phyloP scores from a whole-genome alignment of 2,797 vertebrate species.

The Lithobates sylvaticus region DNA sequence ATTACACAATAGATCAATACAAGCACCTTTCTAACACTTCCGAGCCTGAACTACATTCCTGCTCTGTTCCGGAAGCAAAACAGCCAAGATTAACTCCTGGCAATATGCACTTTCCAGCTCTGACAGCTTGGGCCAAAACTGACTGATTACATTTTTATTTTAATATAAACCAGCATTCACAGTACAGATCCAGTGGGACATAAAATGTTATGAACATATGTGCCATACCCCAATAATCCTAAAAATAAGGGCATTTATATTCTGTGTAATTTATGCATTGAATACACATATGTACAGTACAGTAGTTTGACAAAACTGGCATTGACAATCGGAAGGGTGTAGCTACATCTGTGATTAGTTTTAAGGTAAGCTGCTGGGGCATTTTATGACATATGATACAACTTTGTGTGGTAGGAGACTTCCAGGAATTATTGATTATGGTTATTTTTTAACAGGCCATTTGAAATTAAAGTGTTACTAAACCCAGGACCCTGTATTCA shows the following conservation, averaged over 20 bases:
- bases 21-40: slow-evolving; percentile 57
- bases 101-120: slow-evolving; percentile 44
- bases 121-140: slow-evolving; percentile 30
- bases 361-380: not conserved
- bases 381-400: no score
- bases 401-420: no score
- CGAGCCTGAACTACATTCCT: slow-evolving; percentile 51
- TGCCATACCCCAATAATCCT: not conserved
- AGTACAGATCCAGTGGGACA: not conserved
- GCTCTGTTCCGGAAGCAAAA: slow-evolving; percentile 57
- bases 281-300: no score
- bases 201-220: not conserved
- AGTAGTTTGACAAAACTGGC: no score
- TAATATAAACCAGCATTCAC: slow-evolving; percentile 15
- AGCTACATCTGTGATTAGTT: not conserved
- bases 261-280: not conserved
- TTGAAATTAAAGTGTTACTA: no score
- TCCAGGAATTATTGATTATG: no score
- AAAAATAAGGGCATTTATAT: not conserved
- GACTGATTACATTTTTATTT: slow-evolving; percentile 16
- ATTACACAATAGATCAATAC: slow-evolving; percentile 62
- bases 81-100: slow-evolving; percentile 44
- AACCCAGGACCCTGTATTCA: no score
- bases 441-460: no score
- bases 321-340: not conserved